Conservation (phyloP, 1,140 invertebrate species). For the Meloidogyne chitwoodi region DNA sequence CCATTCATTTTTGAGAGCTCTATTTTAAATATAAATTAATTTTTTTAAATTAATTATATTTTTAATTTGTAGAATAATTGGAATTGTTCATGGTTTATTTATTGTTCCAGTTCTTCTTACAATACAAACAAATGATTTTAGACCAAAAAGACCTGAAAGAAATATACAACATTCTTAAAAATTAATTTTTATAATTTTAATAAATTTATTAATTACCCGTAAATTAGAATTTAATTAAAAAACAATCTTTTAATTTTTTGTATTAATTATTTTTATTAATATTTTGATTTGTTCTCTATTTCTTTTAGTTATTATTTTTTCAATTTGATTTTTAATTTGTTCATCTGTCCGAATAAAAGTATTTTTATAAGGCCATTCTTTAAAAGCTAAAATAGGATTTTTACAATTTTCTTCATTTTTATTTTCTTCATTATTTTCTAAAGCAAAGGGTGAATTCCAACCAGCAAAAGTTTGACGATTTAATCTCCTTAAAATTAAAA, state of each 20-base stretch:
- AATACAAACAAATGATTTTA: background rate
- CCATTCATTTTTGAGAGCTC: too few species aligned
- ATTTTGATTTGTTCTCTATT: background rate
- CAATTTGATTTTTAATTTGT: background rate
- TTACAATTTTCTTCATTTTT: background rate
- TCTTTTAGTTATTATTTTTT: background rate
- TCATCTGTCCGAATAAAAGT: background rate
- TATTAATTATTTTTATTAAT: background rate
- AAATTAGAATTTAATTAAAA: too few species aligned
- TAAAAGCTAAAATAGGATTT: background rate
- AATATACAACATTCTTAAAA: background rate
- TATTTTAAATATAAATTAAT: too few species aligned
- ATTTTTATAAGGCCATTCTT: background rate
- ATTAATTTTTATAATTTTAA: background rate
- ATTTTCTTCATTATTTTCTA: background rate
- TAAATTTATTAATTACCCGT: background rate
- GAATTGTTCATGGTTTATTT: background rate
- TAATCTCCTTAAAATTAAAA: background rate
- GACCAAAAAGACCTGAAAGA: background rate
- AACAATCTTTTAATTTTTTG: background rate
- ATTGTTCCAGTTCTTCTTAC: conserved; percentile 7
- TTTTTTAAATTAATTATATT: too few species aligned
- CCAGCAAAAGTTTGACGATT: background rate
- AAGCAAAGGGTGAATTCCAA: conserved; percentile 5
- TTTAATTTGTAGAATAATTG: background rate